Evolutionary conservation across 2,888 invertebrate species (phyloP), one percentile per base, ranked within the genome.

Genomic region (Coecobrya sp.): DNA sequence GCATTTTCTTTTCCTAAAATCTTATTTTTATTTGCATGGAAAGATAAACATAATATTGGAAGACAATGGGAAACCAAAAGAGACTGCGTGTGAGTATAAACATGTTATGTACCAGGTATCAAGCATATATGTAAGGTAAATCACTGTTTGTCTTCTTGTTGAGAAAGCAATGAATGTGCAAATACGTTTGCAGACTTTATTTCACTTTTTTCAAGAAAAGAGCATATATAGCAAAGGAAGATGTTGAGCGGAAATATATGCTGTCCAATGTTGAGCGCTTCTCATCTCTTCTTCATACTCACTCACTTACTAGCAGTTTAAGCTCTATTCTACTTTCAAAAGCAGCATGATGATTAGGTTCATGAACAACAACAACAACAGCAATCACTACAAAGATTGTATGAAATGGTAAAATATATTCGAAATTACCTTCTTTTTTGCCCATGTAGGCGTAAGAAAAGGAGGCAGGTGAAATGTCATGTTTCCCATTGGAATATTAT

Each of bases 401-500:
- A 7, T 55, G 22, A 59, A 59, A 55, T 16, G 59, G 59, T 3
- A 27, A 16, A 19, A 62, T 19, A 16, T 42, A 45, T 76, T 13
- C 11, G n/a, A 45, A 49, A 11, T 49, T 27, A 7, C 11, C 27
- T 45, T 1, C n/a, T 36, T 36, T 42, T 70, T 42, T 86, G 22
- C 5, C 22, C 59, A 59, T 42, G 59, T 27, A 36, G 36, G 36
- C 36, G 36, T 10, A 68, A 42, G 73, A 73, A n/a, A 25, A 85
- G 45, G 25, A 52, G 55, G 55, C 30, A 68, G 82, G 82, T 36
- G 70, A 84, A 89, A 82, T 89, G 89, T 89, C 89, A 89, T 59
- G 89, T 89, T 76, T 89, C 85, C 89, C 89, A 84, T 42, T 85
- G 85, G 89, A 89, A 76, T 70, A 13, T 55, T 55, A 45, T 76